phyloP scores from a whole-genome alignment of 1,140 invertebrate genomes.

The Diachasmimorpha longicaudata region DNA sequence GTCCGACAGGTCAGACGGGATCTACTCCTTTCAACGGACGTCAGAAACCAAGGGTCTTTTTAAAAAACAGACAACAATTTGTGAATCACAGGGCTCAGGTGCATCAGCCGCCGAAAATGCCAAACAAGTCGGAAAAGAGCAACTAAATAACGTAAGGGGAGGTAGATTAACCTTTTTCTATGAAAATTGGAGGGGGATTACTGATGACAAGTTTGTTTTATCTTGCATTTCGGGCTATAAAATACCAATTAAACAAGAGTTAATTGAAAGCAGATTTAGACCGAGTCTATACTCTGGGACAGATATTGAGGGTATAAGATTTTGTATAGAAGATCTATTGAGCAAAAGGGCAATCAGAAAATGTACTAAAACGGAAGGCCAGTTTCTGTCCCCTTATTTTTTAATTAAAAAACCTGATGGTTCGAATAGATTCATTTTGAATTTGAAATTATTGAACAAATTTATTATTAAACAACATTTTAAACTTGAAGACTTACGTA shows the following conservation, averaged over 20 bases:
- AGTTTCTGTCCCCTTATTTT: conserved; percentile 8
- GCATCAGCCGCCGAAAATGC: neutral
- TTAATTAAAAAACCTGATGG: conserved; percentile 9
- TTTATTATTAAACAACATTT: neutral
- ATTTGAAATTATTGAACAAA: conserved; percentile 7
- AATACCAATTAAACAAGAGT: neutral
- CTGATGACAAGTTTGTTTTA: neutral
- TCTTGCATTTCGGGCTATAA: neutral
- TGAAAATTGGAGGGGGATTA: neutral
- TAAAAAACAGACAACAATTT: neutral
- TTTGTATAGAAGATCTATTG: neutral
- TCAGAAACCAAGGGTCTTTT: neutral
- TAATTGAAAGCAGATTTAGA: neutral
- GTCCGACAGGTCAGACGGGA: neutral
- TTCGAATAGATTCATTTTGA: conserved; percentile 1
- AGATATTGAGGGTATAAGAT: neutral
- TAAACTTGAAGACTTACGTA: conserved; percentile 15
- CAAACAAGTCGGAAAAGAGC: neutral
- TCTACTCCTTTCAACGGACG: neutral
- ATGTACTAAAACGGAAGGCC: neutral
- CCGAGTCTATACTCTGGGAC: neutral
- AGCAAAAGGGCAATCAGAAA: neutral
- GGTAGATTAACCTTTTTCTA: neutral
- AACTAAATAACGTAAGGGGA: neutral
- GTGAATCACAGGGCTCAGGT: neutral